phyloP scores from a whole-genome alignment of 2,797 vertebrate species.

The Pelochelys cantorii region DNA sequence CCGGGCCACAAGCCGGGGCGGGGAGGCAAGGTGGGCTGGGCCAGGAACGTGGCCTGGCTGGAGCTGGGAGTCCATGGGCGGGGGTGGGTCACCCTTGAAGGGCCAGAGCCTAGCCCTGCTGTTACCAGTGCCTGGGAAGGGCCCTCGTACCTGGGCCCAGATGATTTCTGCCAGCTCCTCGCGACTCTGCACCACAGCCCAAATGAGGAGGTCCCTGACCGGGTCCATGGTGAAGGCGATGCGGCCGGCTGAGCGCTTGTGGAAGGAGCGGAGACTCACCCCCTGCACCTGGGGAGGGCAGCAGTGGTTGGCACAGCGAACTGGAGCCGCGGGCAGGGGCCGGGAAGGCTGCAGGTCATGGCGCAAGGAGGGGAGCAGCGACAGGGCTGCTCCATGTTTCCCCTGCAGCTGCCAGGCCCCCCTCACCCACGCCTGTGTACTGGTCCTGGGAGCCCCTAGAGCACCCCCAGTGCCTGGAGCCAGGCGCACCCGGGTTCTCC shows the following conservation, averaged over 20 bases:
- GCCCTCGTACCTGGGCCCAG: conserved; percentile 91
- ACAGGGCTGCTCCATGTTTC: neutral
- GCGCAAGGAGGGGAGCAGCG: neutral
- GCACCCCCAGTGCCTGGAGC: neutral
- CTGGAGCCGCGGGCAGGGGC: too few species aligned
- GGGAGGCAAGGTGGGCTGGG: neutral
- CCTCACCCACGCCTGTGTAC: neutral
- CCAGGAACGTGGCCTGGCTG: too few species aligned
- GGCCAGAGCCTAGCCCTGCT: neutral
- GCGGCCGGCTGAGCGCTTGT: conserved; percentile 69
- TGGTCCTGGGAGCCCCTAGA: neutral
- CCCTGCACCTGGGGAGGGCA: conserved; percentile 73
- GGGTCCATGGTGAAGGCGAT: conserved; percentile 82
- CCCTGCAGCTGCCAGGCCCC: neutral
- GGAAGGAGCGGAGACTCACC: conserved; percentile 74
- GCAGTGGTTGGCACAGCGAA: neutral
- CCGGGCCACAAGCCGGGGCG: too few species aligned
- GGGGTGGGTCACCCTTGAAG: neutral
- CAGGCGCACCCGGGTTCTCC: neutral
- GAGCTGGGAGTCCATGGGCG: neutral
- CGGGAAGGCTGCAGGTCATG: neutral
- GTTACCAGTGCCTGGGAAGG: neutral
- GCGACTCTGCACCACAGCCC: conserved; percentile 92
- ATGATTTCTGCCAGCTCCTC: conserved; percentile 90
- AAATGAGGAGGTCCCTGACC: conserved; percentile 91